These are phyloP conservation scores for Altica lythri DNA, from an alignment of 2,888 invertebrate species.

Conservation along the genomic window DNA sequence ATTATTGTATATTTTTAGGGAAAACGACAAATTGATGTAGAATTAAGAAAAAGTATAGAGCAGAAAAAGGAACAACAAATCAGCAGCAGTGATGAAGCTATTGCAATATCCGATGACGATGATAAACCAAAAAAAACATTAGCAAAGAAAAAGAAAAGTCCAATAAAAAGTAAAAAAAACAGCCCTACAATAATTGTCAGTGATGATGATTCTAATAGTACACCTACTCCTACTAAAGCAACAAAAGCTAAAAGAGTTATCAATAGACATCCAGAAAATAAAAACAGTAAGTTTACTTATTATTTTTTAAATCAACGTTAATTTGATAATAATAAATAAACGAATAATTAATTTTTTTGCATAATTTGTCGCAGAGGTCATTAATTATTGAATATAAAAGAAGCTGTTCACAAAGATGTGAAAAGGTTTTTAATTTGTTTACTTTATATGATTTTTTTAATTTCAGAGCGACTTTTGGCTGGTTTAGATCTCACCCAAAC, in stretches of 20 bases:
- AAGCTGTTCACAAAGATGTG: too few relatives aligned
- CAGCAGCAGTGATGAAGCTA: slow-evolving; percentile 59
- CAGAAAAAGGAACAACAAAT: slow-evolving; percentile 59
- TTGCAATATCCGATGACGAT: slow-evolving; percentile 45
- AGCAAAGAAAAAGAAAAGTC: slow-evolving; percentile 37
- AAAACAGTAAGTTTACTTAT: slow-evolving; percentile 38
- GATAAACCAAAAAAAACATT: slow-evolving; percentile 35
- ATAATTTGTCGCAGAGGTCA: too few relatives aligned
- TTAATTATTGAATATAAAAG: too few relatives aligned
- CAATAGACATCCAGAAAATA: slow-evolving; percentile 37
- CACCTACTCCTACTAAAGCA: slow-evolving; percentile 16
- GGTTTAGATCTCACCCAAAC: slow-evolving; percentile 59
- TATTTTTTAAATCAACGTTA: too few relatives aligned
- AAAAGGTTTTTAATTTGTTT: not conserved
- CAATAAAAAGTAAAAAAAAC: slow-evolving; percentile 40
- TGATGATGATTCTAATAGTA: slow-evolving; percentile 31
- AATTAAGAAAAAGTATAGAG: slow-evolving; percentile 57
- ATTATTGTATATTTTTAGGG: slow-evolving; percentile 35
- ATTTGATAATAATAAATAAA: too few relatives aligned
- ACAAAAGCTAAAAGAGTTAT: slow-evolving; percentile 4
- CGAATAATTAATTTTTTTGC: too few relatives aligned
- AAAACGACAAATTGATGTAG: slow-evolving; percentile 49
- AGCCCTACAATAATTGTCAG: slow-evolving; percentile 11
- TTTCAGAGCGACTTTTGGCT: slow-evolving; percentile 56
- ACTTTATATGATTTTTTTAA: not conserved